Evolutionary conservation across 2,113 vertebrate species (phyloP).

Genomic region (Pachypanchax playfairii): DNA sequence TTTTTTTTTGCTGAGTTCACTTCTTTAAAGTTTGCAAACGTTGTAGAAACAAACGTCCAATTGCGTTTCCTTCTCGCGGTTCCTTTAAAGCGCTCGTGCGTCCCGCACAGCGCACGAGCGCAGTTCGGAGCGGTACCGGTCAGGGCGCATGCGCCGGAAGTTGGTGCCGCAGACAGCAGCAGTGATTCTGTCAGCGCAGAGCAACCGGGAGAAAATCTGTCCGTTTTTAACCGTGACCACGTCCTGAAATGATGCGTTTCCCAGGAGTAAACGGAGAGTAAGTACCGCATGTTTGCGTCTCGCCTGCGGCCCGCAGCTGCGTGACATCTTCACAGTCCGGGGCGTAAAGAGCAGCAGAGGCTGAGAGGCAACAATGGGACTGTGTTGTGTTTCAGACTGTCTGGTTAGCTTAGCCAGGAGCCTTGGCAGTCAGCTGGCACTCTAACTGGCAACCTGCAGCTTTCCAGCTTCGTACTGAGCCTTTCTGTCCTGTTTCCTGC

Average conservation of each 20-base stretch:
- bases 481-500: background rate
- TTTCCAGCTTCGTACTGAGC: constrained; percentile 24
- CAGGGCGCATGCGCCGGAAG: constrained; percentile 81
- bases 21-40: too few relatives aligned
- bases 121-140: constrained; percentile 37
- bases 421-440: constrained; percentile 71
- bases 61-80: constrained; percentile 19
- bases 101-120: constrained; percentile 43
- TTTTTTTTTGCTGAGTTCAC: too few relatives aligned
- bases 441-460: constrained; percentile 53
- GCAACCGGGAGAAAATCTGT: constrained; percentile 73
- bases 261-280: constrained; percentile 77
- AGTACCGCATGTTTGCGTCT: constrained; percentile 63
- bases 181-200: constrained; percentile 82
- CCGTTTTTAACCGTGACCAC: constrained; percentile 77
- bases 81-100: constrained; percentile 58
- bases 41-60: constrained; percentile 18
- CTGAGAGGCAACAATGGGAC: constrained; percentile 82
- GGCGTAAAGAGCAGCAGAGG: constrained; percentile 44
- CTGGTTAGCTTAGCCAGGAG: constrained; percentile 70
- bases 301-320: background rate
- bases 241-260: constrained; percentile 74
- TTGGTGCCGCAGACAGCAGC: constrained; percentile 85
- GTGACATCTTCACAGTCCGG: constrained; percentile 31
- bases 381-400: constrained; percentile 64